Conservation (phyloP, 2,797 vertebrate genomes). For the Botia almorhae region DNA sequence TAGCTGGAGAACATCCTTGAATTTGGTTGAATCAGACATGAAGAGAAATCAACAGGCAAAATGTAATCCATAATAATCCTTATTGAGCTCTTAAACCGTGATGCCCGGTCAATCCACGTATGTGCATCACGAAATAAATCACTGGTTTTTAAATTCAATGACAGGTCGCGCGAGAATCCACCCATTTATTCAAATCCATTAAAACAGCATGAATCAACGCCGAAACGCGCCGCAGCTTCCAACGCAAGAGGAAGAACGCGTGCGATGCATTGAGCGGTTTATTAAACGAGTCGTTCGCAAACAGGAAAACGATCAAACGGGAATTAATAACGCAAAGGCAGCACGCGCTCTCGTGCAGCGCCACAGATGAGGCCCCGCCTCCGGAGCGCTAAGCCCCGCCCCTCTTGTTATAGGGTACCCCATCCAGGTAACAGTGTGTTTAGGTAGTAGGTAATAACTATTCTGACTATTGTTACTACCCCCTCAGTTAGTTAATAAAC, state of each 20-base stretch:
- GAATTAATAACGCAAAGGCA: slow-evolving; percentile 59
- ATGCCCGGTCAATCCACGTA: neutral
- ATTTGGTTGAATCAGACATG: neutral
- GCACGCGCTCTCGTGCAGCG: slow-evolving; percentile 68
- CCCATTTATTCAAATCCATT: slow-evolving; percentile 60
- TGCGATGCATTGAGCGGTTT: neutral
- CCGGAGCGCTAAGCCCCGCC: slow-evolving; percentile 64
- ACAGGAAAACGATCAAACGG: slow-evolving; percentile 36
- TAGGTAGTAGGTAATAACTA: too few species aligned
- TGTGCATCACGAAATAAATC: neutral
- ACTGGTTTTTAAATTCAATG: neutral
- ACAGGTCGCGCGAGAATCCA: slow-evolving; percentile 46
- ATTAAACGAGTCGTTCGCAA: neutral
- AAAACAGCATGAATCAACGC: neutral
- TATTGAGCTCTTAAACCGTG: neutral
- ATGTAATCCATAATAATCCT: neutral
- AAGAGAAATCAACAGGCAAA: slow-evolving; percentile 29
- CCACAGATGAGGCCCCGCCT: slow-evolving; percentile 69
- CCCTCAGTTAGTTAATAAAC: too few species aligned
- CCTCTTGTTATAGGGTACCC: slow-evolving; percentile 76
- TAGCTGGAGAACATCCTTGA: neutral
- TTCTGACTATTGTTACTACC: neutral
- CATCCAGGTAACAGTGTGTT: slow-evolving; percentile 60
- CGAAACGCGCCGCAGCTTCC: slow-evolving; percentile 19
- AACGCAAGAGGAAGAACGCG: neutral